These are phyloP conservation scores for Psilopogon haemacephalus DNA, from an alignment of 2,113 vertebrate species.

Conservation along the genomic window DNA sequence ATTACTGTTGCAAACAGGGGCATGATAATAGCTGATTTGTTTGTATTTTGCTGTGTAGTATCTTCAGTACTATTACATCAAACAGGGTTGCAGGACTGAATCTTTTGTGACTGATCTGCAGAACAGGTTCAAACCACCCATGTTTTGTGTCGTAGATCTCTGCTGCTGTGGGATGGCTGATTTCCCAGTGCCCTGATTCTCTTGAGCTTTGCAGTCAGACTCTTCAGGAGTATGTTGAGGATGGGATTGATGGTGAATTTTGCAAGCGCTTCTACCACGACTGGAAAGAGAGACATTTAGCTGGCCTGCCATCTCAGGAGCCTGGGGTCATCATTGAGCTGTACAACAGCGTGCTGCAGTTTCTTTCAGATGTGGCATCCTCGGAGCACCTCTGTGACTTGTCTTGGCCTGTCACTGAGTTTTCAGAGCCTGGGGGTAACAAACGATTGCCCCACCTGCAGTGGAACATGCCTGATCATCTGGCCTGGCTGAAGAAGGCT, in stretches of 20 bases:
- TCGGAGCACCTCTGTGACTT: conserved; percentile 79
- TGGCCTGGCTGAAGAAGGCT: conserved; percentile 84
- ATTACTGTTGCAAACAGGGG: not conserved
- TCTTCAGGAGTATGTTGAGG: conserved; percentile 85
- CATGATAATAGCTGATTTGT: not conserved
- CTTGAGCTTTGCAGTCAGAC: conserved; percentile 82
- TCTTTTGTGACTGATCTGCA: not conserved
- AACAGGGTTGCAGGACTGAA: not conserved
- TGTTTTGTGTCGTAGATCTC: conserved; percentile 71
- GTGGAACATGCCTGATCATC: conserved; percentile 85
- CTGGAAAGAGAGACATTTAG: conserved; percentile 74
- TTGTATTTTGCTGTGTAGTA: not conserved
- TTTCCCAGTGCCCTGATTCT: conserved; percentile 74
- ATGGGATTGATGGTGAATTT: conserved; percentile 82
- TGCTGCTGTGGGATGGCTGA: conserved; percentile 83
- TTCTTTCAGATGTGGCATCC: conserved; percentile 80
- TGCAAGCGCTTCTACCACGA: conserved; percentile 80
- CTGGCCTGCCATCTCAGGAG: conserved; percentile 78
- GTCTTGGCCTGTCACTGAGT: conserved; percentile 91
- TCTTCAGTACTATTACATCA: not conserved
- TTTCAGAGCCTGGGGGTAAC: conserved; percentile 76
- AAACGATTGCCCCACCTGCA: conserved; percentile 82
- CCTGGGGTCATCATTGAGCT: conserved; percentile 80
- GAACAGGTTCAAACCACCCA: not conserved
- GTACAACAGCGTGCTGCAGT: conserved; percentile 85